Conservation (phyloP, 2,113 vertebrate genomes). For the Haemorhous mexicanus region DNA sequence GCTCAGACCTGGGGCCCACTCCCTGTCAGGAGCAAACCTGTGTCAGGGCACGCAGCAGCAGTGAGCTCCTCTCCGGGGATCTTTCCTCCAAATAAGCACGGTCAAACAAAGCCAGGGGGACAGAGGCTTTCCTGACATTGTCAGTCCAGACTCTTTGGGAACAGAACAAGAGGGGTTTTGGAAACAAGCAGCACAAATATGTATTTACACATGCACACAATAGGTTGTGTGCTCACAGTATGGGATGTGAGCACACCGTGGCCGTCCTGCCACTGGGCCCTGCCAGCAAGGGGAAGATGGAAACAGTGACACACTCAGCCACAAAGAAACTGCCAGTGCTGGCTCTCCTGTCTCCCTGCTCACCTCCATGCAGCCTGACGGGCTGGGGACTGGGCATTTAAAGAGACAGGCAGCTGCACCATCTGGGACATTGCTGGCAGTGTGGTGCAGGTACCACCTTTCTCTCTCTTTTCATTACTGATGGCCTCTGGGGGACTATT, state of each 20-base stretch:
- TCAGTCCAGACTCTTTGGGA: neutral
- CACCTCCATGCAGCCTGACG: neutral
- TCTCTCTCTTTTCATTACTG: neutral
- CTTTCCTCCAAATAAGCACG: neutral
- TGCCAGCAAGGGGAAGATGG: neutral
- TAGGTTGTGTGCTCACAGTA: neutral
- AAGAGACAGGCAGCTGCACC: neutral
- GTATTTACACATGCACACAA: neutral
- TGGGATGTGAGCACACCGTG: neutral
- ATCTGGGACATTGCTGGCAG: rapidly evolving
- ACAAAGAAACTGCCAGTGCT: rapidly evolving
- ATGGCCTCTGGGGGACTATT: neutral
- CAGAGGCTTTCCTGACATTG: conserved; percentile 36
- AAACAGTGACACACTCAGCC: neutral
- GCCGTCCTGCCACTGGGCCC: neutral
- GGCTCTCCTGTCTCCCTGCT: neutral
- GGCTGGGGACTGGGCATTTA: neutral
- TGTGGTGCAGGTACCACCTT: neutral
- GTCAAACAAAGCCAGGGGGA: neutral
- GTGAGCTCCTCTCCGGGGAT: neutral
- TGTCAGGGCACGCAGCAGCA: rapidly evolving
- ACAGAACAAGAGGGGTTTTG: neutral
- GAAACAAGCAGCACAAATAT: neutral
- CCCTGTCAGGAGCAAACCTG: neutral
- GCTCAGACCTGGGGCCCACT: neutral